Percentiles rank a stretch among this genome's conserved stretches.
phyloP scores from a whole-genome alignment of 2,888 invertebrate species.

The Zaprionus obscuricornis region DNA sequence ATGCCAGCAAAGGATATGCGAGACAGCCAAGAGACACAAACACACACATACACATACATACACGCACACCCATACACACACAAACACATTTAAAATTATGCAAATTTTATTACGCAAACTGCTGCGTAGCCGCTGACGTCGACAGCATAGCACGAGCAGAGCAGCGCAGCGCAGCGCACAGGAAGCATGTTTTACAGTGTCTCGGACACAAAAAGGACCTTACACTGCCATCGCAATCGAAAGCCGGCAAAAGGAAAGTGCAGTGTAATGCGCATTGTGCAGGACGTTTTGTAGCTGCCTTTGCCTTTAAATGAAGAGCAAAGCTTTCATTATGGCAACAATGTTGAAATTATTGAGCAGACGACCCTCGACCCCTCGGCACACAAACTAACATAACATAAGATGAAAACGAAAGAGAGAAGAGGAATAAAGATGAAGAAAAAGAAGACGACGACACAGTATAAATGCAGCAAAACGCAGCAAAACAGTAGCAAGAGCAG shows the following conservation, averaged over 20 bases:
- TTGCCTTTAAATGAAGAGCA: slow-evolving; percentile 78
- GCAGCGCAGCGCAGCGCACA: slow-evolving; percentile 35
- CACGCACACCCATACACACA: slow-evolving; percentile 22
- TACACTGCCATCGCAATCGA: slow-evolving; percentile 21
- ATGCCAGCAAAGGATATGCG: slow-evolving; percentile 73
- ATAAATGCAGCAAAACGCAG: too few species aligned
- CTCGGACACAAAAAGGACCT: slow-evolving; percentile 61
- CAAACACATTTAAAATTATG: slow-evolving; percentile 81
- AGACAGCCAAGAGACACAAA: slow-evolving; percentile 53
- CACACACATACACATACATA: slow-evolving; percentile 15
- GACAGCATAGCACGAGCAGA: slow-evolving; percentile 15
- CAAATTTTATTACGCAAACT: slow-evolving; percentile 83
- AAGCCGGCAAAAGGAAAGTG: background rate
- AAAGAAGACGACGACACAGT: background rate
- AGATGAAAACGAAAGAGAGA: slow-evolving; percentile 4
- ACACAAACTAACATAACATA: too few species aligned
- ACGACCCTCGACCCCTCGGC: slow-evolving; percentile 46
- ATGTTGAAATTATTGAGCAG: slow-evolving; percentile 81
- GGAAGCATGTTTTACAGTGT: slow-evolving; percentile 68
- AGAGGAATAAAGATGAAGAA: slow-evolving; percentile 9
- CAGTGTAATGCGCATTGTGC: slow-evolving; percentile 44
- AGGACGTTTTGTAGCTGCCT: slow-evolving; percentile 37
- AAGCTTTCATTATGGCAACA: slow-evolving; percentile 82
- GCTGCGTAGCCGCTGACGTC: slow-evolving; percentile 66
- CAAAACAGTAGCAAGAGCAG: background rate